These are phyloP conservation scores for Podarcis lilfordi DNA, from an alignment of 2,797 vertebrate species.

Conservation along the genomic window DNA sequence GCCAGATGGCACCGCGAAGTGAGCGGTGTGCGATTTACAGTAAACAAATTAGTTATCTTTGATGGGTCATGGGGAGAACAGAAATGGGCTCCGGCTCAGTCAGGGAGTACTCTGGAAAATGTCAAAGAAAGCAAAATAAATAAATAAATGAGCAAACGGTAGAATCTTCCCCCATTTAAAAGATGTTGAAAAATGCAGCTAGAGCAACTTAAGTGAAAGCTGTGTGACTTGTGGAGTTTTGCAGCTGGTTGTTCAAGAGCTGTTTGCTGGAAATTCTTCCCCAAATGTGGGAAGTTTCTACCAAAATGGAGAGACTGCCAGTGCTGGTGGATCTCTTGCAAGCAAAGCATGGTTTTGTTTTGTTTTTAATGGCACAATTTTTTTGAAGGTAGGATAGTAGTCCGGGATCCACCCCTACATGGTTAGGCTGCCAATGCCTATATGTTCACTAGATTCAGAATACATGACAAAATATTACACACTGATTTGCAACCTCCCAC, in stretches of 20 bases:
- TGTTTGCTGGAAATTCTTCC: conserved; percentile 36
- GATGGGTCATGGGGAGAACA: conserved; percentile 89
- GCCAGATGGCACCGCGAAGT: conserved; percentile 89
- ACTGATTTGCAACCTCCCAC: not conserved
- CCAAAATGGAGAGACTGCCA: conserved; percentile 12
- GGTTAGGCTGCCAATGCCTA: too few relatives aligned
- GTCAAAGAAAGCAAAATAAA: conserved; percentile 49
- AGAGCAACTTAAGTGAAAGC: conserved; percentile 39
- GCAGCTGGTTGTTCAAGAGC: conserved; percentile 37
- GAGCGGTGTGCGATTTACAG: conserved; percentile 87
- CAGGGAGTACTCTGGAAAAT: conserved; percentile 75
- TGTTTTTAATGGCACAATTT: too few relatives aligned
- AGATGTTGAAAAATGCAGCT: conserved; percentile 48
- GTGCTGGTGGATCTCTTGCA: not conserved
- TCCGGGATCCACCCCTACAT: not conserved
- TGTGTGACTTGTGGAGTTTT: not conserved
- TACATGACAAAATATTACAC: not conserved
- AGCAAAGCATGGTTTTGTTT: too few relatives aligned
- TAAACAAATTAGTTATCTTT: conserved; percentile 97
- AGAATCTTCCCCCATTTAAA: conserved; percentile 43
- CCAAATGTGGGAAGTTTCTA: conserved; percentile 6
- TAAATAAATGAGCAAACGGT: conserved; percentile 5
- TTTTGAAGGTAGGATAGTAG: not conserved
- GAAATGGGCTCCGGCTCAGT: conserved; percentile 79
- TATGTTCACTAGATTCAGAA: not conserved